Conservation (phyloP, 35 echinoderm and acorn worm genomes). For the Ophioderma brevispina region DNA sequence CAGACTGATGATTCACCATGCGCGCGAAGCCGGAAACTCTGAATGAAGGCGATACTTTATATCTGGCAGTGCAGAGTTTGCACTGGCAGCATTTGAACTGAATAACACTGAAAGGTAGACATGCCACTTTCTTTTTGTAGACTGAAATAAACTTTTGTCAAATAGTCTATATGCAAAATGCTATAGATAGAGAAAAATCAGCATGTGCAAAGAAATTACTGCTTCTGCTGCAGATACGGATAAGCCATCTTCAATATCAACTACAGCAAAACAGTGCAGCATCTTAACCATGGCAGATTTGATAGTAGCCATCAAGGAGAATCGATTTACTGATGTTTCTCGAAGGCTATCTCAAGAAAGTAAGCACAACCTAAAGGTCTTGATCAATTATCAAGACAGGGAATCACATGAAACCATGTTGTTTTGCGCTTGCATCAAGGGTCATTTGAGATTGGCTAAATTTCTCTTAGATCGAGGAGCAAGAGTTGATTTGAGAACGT, state of each 20-base stretch:
- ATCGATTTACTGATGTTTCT: not conserved
- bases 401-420: constrained; percentile 44
- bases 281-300: not conserved
- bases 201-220: no score
- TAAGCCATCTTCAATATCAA: not conserved
- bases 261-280: not conserved
- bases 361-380: not conserved
- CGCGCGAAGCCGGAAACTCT: no score
- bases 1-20: no score
- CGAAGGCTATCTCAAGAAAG: not conserved
- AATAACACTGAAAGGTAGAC: no score
- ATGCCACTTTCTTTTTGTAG: no score
- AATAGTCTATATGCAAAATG: no score
- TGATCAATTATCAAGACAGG: constrained; percentile 29
- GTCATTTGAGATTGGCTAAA: constrained; percentile 11
- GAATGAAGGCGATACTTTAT: no score
- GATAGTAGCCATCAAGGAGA: not conserved
- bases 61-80: no score
- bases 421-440: constrained; percentile 64
- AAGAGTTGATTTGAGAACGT: constrained; percentile 20
- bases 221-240: no score
- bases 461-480: constrained; percentile 45
- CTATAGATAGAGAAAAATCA: no score
- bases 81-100: no score
- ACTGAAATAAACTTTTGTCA: no score